phyloP scores from a whole-genome alignment of 2,888 invertebrate species.

The Furcula furcula region DNA sequence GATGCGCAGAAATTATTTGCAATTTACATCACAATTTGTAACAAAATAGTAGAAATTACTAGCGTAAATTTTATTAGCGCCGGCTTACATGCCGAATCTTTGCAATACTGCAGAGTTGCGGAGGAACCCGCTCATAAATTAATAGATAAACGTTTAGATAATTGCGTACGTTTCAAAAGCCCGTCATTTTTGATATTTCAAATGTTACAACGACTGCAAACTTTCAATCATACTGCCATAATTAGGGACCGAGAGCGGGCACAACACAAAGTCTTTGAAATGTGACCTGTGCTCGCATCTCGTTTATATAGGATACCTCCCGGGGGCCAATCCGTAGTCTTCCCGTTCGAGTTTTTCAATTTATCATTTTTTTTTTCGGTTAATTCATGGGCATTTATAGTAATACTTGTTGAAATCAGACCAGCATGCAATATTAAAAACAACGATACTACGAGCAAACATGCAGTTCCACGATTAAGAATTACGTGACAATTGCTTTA shows the following conservation, averaged over 20 bases:
- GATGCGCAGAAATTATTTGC: neutral
- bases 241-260: neutral
- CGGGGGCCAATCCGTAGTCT: conserved; percentile 64
- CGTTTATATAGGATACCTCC: conserved; percentile 29
- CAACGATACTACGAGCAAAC: too few relatives aligned
- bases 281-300: neutral
- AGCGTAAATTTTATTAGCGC: neutral
- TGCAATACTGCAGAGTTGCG: neutral
- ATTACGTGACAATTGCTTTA: too few relatives aligned
- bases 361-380: too few relatives aligned
- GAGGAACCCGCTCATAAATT: too few relatives aligned
- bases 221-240: neutral
- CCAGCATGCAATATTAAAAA: too few relatives aligned
- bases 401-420: too few relatives aligned
- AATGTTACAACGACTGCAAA: neutral
- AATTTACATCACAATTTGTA: neutral
- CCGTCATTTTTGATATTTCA: neutral
- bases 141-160: too few relatives aligned
- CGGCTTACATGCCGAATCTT: neutral
- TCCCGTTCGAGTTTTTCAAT: conserved; percentile 39
- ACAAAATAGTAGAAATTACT: neutral
- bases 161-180: too few relatives aligned
- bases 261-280: neutral
- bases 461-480: too few relatives aligned
- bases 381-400: too few relatives aligned